Evolutionary conservation across 2,113 vertebrate genomes (phyloP).

Genomic region (Syrrhaptes paradoxus): DNA sequence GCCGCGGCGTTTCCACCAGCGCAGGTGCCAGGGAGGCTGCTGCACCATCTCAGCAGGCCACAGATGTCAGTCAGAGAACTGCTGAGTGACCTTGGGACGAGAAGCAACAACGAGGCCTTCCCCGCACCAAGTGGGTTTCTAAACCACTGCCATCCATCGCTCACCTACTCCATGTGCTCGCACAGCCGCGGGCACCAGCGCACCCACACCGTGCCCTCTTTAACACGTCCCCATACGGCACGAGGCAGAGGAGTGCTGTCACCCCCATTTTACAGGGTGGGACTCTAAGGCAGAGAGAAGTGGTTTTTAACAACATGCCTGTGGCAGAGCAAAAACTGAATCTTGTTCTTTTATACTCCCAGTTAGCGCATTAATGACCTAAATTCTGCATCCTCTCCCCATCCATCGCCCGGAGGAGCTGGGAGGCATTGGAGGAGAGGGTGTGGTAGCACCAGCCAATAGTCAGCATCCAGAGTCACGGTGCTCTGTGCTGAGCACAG

Average conservation of each 20-base stretch:
- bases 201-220: neutral
- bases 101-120: neutral
- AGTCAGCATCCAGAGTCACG: neutral
- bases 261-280: neutral
- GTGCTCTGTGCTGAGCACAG: neutral
- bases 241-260: neutral
- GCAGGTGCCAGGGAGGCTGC: constrained; percentile 6
- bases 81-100: neutral
- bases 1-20: neutral
- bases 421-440: neutral
- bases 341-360: constrained; percentile 18
- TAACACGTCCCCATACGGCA: neutral
- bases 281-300: neutral
- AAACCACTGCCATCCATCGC: neutral
- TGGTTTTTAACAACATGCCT: neutral
- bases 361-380: constrained; percentile 24
- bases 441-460: neutral
- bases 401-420: neutral
- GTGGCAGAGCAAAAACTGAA: constrained; percentile 5
- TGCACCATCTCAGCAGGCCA: constrained; percentile 16
- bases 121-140: neutral
- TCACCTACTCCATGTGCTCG: neutral
- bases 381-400: constrained; percentile 24
- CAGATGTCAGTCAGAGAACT: neutral
- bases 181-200: neutral